Percentiles rank a stretch among this genome's conserved stretches.
Conservation (phyloP, 1,140 invertebrate genomes). For the Sitophilus oryzae region DNA sequence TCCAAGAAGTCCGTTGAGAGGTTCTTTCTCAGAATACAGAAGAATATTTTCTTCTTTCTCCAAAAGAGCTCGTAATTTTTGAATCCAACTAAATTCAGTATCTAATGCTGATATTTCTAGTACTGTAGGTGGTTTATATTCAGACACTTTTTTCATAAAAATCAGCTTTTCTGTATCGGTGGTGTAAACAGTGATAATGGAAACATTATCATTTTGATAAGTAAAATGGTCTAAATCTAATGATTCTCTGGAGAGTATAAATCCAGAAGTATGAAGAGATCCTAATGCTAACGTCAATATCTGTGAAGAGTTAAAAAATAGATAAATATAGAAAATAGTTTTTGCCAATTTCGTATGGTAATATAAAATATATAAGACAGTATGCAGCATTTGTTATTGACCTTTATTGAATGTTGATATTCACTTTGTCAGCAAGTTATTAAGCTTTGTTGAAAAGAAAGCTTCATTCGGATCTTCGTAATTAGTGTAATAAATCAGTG, state of each 20-base stretch:
- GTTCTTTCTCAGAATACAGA: slow-evolving; percentile 55
- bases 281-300: slow-evolving; percentile 41
- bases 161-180: slow-evolving; percentile 46
- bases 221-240: slow-evolving; percentile 32
- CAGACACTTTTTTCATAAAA: slow-evolving; percentile 15
- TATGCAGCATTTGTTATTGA: no score
- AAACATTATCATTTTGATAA: slow-evolving; percentile 30
- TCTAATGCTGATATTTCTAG: no score
- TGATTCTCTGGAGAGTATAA: slow-evolving; percentile 47
- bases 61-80: slow-evolving; percentile 51
- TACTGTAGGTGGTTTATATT: neutral
- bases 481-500: no score
- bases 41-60: slow-evolving; percentile 52
- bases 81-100: no score
- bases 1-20: slow-evolving; percentile 71
- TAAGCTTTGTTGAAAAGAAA: no score
- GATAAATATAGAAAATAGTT: no score
- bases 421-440: no score
- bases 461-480: no score
- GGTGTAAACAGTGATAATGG: slow-evolving; percentile 45
- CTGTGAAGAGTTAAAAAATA: no score
- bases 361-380: no score
- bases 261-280: slow-evolving; percentile 46
- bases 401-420: no score
- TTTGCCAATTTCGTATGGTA: no score